Evolutionary conservation across 2,888 invertebrate species (phyloP).

Genomic region (Amiota communis): DNA sequence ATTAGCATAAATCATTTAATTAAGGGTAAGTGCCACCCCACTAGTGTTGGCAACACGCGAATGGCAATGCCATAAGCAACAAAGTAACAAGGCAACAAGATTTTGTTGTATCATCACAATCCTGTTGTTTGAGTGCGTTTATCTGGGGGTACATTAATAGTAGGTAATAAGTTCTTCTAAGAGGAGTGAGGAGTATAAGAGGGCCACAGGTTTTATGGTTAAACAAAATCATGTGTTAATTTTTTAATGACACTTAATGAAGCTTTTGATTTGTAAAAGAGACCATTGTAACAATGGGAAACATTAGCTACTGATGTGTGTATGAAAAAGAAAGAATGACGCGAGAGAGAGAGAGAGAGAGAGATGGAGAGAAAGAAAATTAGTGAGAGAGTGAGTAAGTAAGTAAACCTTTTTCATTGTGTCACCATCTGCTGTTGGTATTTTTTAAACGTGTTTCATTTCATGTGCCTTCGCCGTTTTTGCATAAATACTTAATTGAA

Average conservation of each 20-base stretch:
- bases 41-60: too few relatives aligned
- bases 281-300: not conserved
- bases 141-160: not conserved
- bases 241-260: constrained; percentile 60
- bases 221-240: constrained; percentile 57
- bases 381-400: not conserved
- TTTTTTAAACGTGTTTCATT: constrained; percentile 6
- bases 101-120: not conserved
- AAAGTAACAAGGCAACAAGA: constrained; percentile 13
- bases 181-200: not conserved
- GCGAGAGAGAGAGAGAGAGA: not conserved
- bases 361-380: not conserved
- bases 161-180: not conserved
- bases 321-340: not conserved
- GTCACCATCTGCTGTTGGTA: constrained; percentile 5
- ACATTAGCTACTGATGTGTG: not conserved
- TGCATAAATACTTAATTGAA: constrained; percentile 33
- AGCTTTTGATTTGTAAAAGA: constrained; percentile 41
- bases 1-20: constrained; percentile 67
- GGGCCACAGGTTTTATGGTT: not conserved
- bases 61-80: too few relatives aligned
- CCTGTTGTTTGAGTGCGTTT: not conserved
- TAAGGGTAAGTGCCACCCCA: constrained; percentile 53
- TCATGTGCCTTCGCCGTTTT: constrained; percentile 5
- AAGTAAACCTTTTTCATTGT: constrained; percentile 13